Evolutionary conservation across 2,797 vertebrate species (phyloP), one percentile per base, ranked within the genome.

Genomic region (Triplophysa bombifrons): DNA sequence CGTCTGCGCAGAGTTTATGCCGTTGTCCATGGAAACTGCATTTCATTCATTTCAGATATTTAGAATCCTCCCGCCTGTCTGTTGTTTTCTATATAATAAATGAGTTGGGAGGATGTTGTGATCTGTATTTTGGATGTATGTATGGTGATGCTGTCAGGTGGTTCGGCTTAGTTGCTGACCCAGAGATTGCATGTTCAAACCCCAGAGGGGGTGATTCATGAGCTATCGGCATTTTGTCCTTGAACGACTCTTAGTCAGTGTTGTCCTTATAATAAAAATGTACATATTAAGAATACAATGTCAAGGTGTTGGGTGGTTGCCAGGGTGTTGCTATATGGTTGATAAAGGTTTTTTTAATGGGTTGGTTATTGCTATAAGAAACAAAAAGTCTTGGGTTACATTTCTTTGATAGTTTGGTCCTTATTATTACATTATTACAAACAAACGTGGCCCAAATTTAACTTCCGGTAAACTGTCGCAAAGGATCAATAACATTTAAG

Each of bases 241-340:
- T 64, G 27, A 64, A 17, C 17, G 17, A 64, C 16, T 34, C 9
- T 11, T 64, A 38, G 8, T 27, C 27, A 19, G 61, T 11, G 16
- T 64, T 34, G 8, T n/a, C 16, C 61, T 38, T 64, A 14, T 64
- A 64, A 16, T 64, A 34, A 63, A 30, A 30, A 34, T 63, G 14
- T 63, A 63, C 61, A 60, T 60, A 25, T 60, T 60, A 25, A 58
- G 22, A 58, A 25, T 13, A 60, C n/a, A 58, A 58, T 51, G 50
- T 51, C 50, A 51, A 1, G 17, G 16, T 16, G 22, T 58, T 25
- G 20, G 55, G 55, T 12, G 20, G 10, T 60, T 60, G 56, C 56
- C 56, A 60, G 12, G 13, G 22, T 14, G 22, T 60, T 60, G 22
- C 25, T 27, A 27, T 27, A 27, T 27, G 25, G 25, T 27, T 27